Base-by-base conservation (phyloP, 2,888 invertebrate genomes). In the Sarcophaga variegata region DNA sequence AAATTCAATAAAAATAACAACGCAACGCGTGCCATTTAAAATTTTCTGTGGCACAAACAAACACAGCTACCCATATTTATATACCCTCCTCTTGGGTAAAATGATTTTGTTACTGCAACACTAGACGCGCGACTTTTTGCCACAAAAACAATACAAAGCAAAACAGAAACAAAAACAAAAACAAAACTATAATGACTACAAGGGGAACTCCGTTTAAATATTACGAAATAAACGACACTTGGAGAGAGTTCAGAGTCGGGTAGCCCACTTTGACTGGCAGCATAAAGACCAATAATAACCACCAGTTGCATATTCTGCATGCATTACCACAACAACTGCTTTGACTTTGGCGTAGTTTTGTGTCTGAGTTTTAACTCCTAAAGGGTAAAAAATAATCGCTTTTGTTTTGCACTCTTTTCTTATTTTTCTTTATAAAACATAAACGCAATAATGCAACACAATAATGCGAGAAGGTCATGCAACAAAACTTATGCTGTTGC, bases 1-100 rank as follows among this genome's bases (percentile, higher is more conserved):
- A 91, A 91, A 91, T 91, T 92, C 91, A 92, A 92, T 92, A 91
- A 92, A 79, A 92, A 91, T 90, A 90, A 91, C 37, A 37, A 90
- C 77, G 81, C 75, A 81, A 87, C 81, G 80, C 81, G 75, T 76
- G 83, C 78, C 89, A 87, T 54, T 54, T 54, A 2, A 54, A 54
- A 54, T 54, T 54, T 17, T 54, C 17, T 54, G 17, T 17, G 54
- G 17, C 54, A 54, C 54, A 54, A 54, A 54, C 54, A 54, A 54
- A 17, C 49, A 54, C 54, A 14, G 54, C 12, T 17, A 54, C 54
- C 17, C 17, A 5, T 54, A 12, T 4, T 12, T 3, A 12, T 5
- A 54, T 54, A 54, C 54, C 4, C 54, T 54, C 14, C 49, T 54
- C 54, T 54, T 12, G 54, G 54, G 14, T 12, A 54, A 14, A 45